Evolutionary conservation across 1,140 invertebrate genomes (phyloP).

Genomic region (Agraylea sexmaculata): DNA sequence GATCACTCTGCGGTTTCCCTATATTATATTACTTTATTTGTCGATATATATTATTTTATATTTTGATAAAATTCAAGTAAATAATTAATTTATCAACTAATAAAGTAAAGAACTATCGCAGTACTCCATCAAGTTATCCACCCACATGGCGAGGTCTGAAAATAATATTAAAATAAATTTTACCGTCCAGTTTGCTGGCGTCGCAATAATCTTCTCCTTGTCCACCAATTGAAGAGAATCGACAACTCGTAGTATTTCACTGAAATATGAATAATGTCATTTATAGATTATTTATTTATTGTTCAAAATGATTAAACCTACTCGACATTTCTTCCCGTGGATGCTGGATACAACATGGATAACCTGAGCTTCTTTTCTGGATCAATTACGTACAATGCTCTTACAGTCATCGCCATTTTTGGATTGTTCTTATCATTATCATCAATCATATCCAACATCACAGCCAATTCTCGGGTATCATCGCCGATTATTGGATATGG

Average conservation of each 20-base stretch:
- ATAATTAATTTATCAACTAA: neutral
- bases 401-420: constrained; percentile 63
- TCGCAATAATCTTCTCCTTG: constrained; percentile 57
- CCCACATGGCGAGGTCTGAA: neutral
- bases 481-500: constrained; percentile 86
- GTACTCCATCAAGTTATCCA: neutral
- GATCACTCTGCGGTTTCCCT: no score
- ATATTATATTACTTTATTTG: neutral
- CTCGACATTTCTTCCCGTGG: constrained; percentile 85
- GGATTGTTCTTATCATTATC: constrained; percentile 60
- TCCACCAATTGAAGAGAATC: constrained; percentile 80
- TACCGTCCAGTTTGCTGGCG: constrained; percentile 81
- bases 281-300: neutral
- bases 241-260: constrained; percentile 79
- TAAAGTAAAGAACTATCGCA: neutral
- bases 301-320: constrained; percentile 39
- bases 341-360: constrained; percentile 82
- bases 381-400: constrained; percentile 80
- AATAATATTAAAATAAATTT: constrained; percentile 23
- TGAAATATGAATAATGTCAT: constrained; percentile 35
- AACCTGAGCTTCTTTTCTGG: constrained; percentile 76
- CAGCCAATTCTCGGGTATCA: constrained; percentile 60
- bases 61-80: neutral
- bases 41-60: neutral
- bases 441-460: constrained; percentile 77